phyloP scores from a whole-genome alignment of 2,888 invertebrate genomes.

The Vanessa cardui region DNA sequence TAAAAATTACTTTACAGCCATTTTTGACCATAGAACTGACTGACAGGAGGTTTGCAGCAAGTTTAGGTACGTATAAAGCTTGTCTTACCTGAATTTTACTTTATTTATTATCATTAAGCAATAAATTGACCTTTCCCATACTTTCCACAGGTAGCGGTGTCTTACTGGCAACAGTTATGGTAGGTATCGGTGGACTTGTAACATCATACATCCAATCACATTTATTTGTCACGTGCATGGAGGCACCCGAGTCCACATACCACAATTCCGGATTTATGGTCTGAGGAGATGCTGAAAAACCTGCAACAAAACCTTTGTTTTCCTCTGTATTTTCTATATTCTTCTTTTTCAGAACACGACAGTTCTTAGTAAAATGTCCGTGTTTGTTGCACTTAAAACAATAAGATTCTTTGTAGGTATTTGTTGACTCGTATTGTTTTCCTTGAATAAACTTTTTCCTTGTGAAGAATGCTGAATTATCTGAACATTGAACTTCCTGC shows the following conservation, averaged over 20 bases:
- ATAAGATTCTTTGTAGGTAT: not conserved
- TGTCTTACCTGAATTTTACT: not conserved
- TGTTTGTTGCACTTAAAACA: not conserved
- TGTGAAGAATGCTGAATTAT: not conserved
- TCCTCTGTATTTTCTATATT: not conserved
- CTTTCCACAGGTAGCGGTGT: not conserved
- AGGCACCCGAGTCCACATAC: constrained; percentile 9
- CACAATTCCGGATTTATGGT: not conserved
- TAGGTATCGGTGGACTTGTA: not conserved
- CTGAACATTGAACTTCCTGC: too few species aligned
- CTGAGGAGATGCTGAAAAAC: not conserved
- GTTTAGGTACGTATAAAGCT: not conserved
- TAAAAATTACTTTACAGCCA: not conserved
- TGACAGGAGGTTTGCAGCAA: not conserved
- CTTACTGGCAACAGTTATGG: not conserved
- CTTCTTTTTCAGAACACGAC: not conserved
- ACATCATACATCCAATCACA: constrained; percentile 10
- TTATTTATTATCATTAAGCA: not conserved
- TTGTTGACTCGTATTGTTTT: not conserved
- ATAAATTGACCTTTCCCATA: constrained; percentile 4
- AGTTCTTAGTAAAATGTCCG: not conserved
- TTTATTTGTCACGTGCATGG: not conserved
- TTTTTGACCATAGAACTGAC: not conserved
- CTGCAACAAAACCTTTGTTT: not conserved
- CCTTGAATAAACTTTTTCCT: not conserved